Base-by-base conservation (phyloP, 2,113 vertebrate genomes). In the Mola mola region DNA sequence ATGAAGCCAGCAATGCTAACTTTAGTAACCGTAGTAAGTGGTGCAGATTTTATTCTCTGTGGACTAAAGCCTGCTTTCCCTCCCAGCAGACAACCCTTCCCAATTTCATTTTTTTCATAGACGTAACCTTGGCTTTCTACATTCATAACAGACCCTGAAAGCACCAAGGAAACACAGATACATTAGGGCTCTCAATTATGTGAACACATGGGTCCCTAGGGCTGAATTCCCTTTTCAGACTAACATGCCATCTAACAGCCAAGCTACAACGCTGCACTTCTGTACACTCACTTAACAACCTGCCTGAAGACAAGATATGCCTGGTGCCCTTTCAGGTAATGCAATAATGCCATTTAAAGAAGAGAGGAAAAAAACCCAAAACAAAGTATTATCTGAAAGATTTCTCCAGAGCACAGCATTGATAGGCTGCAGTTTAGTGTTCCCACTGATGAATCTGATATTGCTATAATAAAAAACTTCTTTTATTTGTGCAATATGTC, bases 131-230 rank as follows among this genome's bases (percentile, higher is more conserved):
- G 82, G 70, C 79, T 79, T 75, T 71, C 64, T 49, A 64, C 78
- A 73, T 81, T 81, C 61, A 85, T 75, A 85, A 78, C 69, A 67
- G 72, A 72, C 63, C 71, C 75, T 71, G 78, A 82, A 86, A 88
- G 82, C 87, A 81, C 67, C 76, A 59, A 56, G 71, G 70, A 85
- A 87, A 83, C 86, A 83, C 75, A 69, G 79, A 66, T 78, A 83
- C 79, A 87, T 86, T 84, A 86, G 63, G 80, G 49, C 77, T 83
- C 80, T 86, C 87, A 85, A 89, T 91, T 89, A 91, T 72, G 34
- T 82, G 76, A 86, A 78, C 64, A 78, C 79, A 80, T 64, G 33
- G 57, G 60, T 87, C 87, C 82, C 85, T 22, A 11, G 81, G 86
- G 88, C 79, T 36, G 68, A 81, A 79, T 80, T 72, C 52, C 70